Percentiles rank a stretch among this genome's conserved stretches.
Evolutionary conservation across 2,888 invertebrate species (phyloP).

Genomic region (Bellardia pandia): DNA sequence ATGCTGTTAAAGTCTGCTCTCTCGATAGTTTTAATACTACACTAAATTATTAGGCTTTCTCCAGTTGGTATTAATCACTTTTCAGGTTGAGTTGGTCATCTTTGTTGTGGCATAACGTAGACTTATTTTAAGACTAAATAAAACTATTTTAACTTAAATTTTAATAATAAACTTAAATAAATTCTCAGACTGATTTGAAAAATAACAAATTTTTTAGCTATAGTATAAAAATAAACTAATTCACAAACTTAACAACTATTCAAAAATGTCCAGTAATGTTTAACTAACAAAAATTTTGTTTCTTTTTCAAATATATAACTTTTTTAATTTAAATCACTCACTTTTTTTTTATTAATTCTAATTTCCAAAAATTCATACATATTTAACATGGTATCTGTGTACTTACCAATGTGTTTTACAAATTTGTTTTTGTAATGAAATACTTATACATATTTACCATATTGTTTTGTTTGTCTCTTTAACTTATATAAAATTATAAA

Average conservation of each 20-base stretch:
- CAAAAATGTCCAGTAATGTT: neutral
- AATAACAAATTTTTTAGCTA: neutral
- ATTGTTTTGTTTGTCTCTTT: constrained; percentile 18
- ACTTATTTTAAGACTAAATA: constrained; percentile 20
- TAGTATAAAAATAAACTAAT: neutral
- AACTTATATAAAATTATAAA: constrained; percentile 38
- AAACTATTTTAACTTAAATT: constrained; percentile 37
- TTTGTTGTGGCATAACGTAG: constrained; percentile 18
- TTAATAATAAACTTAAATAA: constrained; percentile 23
- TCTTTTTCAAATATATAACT: too few species aligned
- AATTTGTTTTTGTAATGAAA: constrained; percentile 47
- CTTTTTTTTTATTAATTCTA: too few species aligned
- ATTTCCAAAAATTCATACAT: neutral
- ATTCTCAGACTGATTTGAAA: neutral
- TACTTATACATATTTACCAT: constrained; percentile 60
- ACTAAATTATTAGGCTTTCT: neutral
- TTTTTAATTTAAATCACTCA: too few species aligned
- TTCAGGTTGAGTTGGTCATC: constrained; percentile 43
- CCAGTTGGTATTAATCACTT: neutral
- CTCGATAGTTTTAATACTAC: neutral
- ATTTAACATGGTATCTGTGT: constrained; percentile 25
- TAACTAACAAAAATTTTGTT: too few species aligned
- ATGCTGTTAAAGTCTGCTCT: neutral
- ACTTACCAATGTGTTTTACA: constrained; percentile 56
- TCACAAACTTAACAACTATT: neutral